Evolutionary conservation across 2,888 invertebrate genomes (phyloP), one percentile per base, ranked within the genome.

Genomic region (Allacma fusca): DNA sequence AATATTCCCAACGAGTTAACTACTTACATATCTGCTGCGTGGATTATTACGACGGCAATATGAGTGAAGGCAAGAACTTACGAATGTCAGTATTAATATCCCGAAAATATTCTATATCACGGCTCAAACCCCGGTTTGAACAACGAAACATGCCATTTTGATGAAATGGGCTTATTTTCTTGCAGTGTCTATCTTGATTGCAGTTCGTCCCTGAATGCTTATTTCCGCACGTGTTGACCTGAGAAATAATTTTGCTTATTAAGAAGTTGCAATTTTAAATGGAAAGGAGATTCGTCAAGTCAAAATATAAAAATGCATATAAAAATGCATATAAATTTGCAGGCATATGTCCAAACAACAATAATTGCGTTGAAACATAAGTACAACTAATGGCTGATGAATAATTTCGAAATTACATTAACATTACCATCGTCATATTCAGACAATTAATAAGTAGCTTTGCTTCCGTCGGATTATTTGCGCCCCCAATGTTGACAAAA

Each of bases 61-160:
- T 34, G 34, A n/a, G n/a, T n/a, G n/a, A n/a, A n/a, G n/a, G n/a
- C n/a, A n/a, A n/a, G n/a, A n/a, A 34, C 34, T 34, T 57, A 57
- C 57, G 57, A 57, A 57, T 57, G 4, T 57, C 57, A 7, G 57
- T 16, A 57, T 57, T 57, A 57, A 57, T 19, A 57, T 57, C 57
- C 57, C n/a, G 19, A 57, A 57, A 57, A 57, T 57, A 57, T 57
- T 57, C 57, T 16, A 4, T 21, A 57, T 57, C 57, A 7, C 13
- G 7, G 21, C n/a, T 57, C 5, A 34, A 34, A 57, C 13, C 13
- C 5, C 21, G 7, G 4, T 4, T 21, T 7, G 57, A 21, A 57
- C 57, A 57, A 19, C 57, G 19, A 19, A 57, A 4, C 57, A 57
- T 19, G 2, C 57, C 57, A 16, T 57, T 57, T 21, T 57, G 57